These are phyloP conservation scores for Lepidochrysops patricia DNA, from an alignment of 2,888 invertebrate species.

Conservation along the genomic window DNA sequence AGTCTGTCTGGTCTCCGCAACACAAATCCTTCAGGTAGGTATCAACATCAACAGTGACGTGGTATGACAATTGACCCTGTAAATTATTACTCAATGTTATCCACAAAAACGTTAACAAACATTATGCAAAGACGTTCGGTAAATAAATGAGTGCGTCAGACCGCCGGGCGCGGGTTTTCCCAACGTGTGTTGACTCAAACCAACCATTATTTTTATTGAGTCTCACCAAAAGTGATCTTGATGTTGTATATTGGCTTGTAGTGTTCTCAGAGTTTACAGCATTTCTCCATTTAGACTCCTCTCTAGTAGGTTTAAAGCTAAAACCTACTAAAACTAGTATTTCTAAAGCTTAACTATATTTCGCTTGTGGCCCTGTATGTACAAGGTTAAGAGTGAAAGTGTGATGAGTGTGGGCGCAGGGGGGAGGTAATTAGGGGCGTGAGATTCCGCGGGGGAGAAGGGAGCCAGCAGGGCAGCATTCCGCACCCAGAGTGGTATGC, in stretches of 20 bases:
- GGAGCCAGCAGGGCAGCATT: conserved; percentile 28
- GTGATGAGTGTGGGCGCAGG: background rate
- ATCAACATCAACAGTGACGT: no score
- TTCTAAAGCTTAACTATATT: no score
- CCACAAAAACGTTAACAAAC: background rate
- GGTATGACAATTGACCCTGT: no score
- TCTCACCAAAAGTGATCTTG: no score
- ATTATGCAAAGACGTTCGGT: background rate
- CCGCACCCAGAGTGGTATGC: conserved; percentile 21
- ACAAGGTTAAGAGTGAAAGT: background rate
- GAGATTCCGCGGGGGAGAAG: conserved; percentile 13
- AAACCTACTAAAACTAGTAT: no score
- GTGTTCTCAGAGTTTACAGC: background rate
- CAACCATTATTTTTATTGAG: no score
- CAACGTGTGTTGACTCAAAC: background rate
- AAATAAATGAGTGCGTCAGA: background rate
- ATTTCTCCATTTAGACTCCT: no score
- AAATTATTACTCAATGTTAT: background rate
- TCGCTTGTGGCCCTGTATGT: background rate
- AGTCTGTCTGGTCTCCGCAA: no score
- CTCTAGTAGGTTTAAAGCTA: no score
- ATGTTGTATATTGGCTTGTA: no score
- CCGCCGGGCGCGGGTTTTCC: background rate
- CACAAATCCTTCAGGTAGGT: no score
- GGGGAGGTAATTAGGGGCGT: conserved; percentile 1